phyloP scores from a whole-genome alignment of 2,797 vertebrate species.

The Chelonia mydas region DNA sequence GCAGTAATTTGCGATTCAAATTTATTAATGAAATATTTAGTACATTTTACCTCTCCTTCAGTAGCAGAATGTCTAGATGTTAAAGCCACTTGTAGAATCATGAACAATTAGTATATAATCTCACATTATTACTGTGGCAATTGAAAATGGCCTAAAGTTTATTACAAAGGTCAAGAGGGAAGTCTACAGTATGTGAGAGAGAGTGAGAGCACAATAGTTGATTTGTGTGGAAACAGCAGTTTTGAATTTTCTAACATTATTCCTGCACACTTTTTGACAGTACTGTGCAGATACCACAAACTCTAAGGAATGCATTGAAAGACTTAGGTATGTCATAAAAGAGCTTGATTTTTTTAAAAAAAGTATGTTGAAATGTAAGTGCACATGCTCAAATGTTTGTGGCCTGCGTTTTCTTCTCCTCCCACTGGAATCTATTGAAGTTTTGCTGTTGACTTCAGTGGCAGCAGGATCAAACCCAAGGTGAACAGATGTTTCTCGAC shows the following conservation, averaged over 20 bases:
- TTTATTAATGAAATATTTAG: slow-evolving; percentile 51
- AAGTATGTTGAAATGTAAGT: slow-evolving; percentile 14
- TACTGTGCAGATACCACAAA: not conserved
- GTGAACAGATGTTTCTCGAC: slow-evolving; percentile 6
- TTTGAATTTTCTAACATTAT: slow-evolving; percentile 53
- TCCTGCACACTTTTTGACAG: slow-evolving; percentile 4
- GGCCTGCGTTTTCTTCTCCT: not conserved
- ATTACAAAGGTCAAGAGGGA: slow-evolving; percentile 51
- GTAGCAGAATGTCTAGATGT: not conserved
- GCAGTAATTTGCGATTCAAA: not conserved
- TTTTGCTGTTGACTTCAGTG: slow-evolving; percentile 9
- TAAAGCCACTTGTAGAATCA: not conserved
- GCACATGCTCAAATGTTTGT: not conserved
- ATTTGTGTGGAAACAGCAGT: slow-evolving; percentile 62
- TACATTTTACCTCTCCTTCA: slow-evolving; percentile 22
- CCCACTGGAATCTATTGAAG: not conserved
- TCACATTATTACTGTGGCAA: slow-evolving; percentile 7
- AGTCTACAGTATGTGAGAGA: slow-evolving; percentile 28
- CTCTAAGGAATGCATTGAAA: slow-evolving; percentile 49
- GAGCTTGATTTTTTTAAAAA: not conserved
- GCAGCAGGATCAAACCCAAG: not conserved
- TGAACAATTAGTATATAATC: not conserved
- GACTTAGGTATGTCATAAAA: slow-evolving; percentile 14
- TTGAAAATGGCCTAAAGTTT: slow-evolving; percentile 41
- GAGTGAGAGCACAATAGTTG: slow-evolving; percentile 28